Evolutionary conservation across 2,888 invertebrate genomes (phyloP), one percentile per base, ranked within the genome.

Genomic region (Leucophenga maculata): DNA sequence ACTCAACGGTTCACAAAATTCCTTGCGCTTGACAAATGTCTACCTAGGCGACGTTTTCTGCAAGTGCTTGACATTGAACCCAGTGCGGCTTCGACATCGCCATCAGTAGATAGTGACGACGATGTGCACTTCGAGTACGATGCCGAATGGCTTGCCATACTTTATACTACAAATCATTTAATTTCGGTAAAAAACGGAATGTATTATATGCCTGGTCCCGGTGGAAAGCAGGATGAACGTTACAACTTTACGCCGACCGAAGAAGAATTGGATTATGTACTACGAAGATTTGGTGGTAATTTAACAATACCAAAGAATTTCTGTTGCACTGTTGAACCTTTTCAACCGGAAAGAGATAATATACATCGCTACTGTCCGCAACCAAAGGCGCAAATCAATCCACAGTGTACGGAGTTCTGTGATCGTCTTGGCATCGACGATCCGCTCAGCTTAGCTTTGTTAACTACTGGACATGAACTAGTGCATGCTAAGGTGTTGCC

Each of bases 21-120:
- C 88, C 89, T 99, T 75, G 96, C 98, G 0, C 89, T 99, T n/a
- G 98, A 99, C 87, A 99, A 99, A 90, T 98, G 98, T 88, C 90
- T 99, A 65, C 98, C 98, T 0, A 92, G 92, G 79, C 90, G 97
- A 73, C 92, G 94, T 73, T 99, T 97, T 89, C 89, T 99, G 52
- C 98, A 99, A 91, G 92, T 98, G 50, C 75, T 95, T 16, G 93
- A 94, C 69, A 77, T 93, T 52, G 91, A 92, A 8, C 91, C 92
- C 18, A 90, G 93, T 74, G 11, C 39, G 8, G 11, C 39, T 3
- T 32, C 32, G 8, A 32, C 32, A 39, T 39, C 39, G 39, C 39
- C 14, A 11, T 3, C 59, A 6, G 16, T 18, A 76, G 91, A 93
- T 70, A 87, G 88, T 77, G 90, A 90, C 71, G 78, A 78, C 1